Evolutionary conservation across 2,797 vertebrate genomes (phyloP).

Genomic region (Eulemur albifrons): DNA sequence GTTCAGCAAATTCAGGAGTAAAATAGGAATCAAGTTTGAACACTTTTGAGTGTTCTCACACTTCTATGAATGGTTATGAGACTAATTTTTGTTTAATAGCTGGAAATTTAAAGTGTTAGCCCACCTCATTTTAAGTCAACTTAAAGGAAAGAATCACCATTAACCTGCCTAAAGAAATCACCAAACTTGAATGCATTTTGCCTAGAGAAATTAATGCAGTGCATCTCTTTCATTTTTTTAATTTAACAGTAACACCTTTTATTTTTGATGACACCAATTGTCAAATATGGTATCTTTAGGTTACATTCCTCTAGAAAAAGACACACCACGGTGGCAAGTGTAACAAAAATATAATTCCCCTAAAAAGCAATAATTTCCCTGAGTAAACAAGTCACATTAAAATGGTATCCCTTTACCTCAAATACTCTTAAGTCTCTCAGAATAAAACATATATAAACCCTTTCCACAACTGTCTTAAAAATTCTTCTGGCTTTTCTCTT

Average conservation of each 20-base stretch:
- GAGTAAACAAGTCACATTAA: conserved; percentile 18
- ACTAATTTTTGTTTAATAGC: background rate
- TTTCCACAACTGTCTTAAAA: conserved; percentile 16
- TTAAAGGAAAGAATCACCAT: background rate
- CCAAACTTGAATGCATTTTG: background rate
- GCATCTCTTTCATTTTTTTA: background rate
- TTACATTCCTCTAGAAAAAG: conserved; percentile 58
- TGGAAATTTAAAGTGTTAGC: background rate
- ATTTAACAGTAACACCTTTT: conserved; percentile 16
- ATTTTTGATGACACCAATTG: conserved; percentile 46
- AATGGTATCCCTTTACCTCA: background rate
- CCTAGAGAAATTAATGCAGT: background rate
- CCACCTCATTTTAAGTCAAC: conserved; percentile 5
- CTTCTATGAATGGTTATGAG: background rate
- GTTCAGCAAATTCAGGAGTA: background rate
- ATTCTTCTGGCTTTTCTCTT: conserved; percentile 11
- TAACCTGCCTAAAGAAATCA: background rate
- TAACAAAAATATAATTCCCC: conserved; percentile 46
- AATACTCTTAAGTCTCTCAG: background rate
- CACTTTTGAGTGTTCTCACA: conserved; percentile 6
- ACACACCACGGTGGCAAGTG: background rate
- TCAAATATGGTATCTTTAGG: conserved; percentile 24
- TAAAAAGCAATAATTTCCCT: conserved; percentile 15
- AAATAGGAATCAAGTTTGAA: conserved; percentile 7
- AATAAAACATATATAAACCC: background rate